These are phyloP conservation scores for Acropternis orthonyx DNA, from an alignment of 2,797 vertebrate species.

Conservation along the genomic window DNA sequence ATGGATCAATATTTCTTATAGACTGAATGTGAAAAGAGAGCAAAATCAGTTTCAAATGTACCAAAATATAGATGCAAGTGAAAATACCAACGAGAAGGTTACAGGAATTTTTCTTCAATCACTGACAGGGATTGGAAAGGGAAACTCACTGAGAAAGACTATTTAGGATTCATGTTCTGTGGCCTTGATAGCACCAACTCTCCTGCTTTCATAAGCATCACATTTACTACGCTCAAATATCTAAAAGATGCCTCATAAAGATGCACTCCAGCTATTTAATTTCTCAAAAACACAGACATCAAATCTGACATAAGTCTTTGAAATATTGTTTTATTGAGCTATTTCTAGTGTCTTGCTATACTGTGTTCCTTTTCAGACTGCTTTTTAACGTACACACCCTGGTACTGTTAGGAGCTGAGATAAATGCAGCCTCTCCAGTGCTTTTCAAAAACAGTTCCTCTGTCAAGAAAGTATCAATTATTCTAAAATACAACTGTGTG, in stretches of 20 bases:
- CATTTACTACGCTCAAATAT: background rate
- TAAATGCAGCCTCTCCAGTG: background rate
- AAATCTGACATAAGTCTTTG: background rate
- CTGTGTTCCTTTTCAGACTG: background rate
- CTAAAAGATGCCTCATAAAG: background rate
- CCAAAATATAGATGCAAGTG: background rate
- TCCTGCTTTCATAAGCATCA: background rate
- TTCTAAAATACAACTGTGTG: background rate
- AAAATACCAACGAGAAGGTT: background rate
- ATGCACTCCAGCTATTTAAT: background rate
- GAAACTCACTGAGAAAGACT: background rate
- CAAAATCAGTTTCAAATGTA: background rate
- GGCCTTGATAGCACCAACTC: background rate
- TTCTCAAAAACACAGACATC: background rate
- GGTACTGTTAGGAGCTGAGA: background rate
- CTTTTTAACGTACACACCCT: background rate
- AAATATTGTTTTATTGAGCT: background rate
- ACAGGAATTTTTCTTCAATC: background rate
- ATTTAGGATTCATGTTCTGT: background rate
- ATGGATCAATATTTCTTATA: background rate
- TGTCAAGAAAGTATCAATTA: background rate
- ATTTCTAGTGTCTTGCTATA: background rate
- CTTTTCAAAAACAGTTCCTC: background rate
- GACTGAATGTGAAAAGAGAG: background rate
- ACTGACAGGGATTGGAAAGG: background rate